phyloP scores from a whole-genome alignment of 2,888 invertebrate genomes.

The Agrypnus murinus region DNA sequence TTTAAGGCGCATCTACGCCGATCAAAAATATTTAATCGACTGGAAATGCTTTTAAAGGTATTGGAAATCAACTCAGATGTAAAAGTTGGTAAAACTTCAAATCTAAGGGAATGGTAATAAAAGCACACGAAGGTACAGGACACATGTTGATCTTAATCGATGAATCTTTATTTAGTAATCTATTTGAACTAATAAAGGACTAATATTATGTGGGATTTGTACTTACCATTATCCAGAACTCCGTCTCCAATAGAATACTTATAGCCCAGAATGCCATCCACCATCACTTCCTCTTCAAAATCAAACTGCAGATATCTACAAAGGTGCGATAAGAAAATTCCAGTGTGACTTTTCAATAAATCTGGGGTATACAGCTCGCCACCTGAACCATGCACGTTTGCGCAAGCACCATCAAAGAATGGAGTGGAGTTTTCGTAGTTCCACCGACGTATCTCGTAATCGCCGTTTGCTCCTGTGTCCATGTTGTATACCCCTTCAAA shows the following conservation, averaged over 20 bases:
- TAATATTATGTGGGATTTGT: too few relatives aligned
- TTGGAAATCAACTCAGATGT: too few relatives aligned
- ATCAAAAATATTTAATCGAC: too few relatives aligned
- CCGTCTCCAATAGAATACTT: constrained; percentile 78
- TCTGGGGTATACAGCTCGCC: constrained; percentile 87
- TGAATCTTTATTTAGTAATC: too few relatives aligned
- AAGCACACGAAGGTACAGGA: too few relatives aligned
- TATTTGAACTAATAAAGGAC: too few relatives aligned
- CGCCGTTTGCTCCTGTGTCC: constrained; percentile 79
- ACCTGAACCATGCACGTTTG: constrained; percentile 80
- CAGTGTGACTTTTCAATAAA: constrained; percentile 74
- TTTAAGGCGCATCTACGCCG: too few relatives aligned
- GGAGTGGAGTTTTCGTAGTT: constrained; percentile 77
- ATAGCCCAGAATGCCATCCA: constrained; percentile 78
- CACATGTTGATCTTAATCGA: too few relatives aligned
- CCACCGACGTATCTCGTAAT: constrained; percentile 82
- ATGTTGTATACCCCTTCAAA: constrained; percentile 87
- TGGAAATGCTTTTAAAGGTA: too few relatives aligned
- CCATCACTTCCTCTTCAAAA: constrained; percentile 74
- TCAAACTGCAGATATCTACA: constrained; percentile 81
- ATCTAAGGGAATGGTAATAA: too few relatives aligned
- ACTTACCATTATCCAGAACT: constrained; percentile 80
- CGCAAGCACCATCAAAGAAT: constrained; percentile 74
- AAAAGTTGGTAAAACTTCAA: too few relatives aligned
- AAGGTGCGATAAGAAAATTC: constrained; percentile 83